Conservation (phyloP, 2,888 invertebrate genomes). For the Microctonus brassicae region DNA sequence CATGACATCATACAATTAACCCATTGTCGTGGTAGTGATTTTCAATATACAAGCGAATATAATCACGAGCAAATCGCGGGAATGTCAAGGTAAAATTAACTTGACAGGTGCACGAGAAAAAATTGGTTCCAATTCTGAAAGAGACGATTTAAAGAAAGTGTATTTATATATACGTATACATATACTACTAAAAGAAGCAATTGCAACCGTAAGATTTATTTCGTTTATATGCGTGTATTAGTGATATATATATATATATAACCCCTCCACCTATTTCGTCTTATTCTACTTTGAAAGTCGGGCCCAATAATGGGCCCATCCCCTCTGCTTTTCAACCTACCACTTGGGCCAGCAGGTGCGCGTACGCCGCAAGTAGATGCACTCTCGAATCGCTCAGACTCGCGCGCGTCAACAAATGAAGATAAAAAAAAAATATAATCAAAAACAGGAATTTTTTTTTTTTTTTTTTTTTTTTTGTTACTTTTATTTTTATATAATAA, state of each 20-base stretch:
- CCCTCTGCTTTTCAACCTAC: neutral
- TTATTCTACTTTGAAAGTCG: neutral
- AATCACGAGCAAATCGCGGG: slow-evolving; percentile 24
- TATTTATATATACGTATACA: slow-evolving; percentile 15
- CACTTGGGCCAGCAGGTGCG: neutral
- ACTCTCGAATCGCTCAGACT: neutral
- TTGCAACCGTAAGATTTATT: neutral
- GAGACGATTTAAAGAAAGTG: neutral
- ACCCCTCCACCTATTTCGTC: neutral
- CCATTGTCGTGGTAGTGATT: slow-evolving; percentile 15
- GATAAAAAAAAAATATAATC: neutral
- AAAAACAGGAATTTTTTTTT: neutral
- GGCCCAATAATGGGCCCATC: too few relatives aligned
- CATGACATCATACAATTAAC: neutral
- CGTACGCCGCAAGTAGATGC: neutral
- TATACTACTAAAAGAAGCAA: too few relatives aligned
- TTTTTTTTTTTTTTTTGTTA: neutral
- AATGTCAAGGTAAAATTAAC: slow-evolving; percentile 48
- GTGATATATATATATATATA: too few relatives aligned
- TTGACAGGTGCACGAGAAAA: slow-evolving; percentile 55
- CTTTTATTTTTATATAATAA: neutral
- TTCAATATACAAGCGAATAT: slow-evolving; percentile 19
- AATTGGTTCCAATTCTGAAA: slow-evolving; percentile 19
- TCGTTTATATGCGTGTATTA: neutral
- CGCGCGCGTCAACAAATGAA: neutral